A percentile compares a stretch with the other conserved stretches of the same genome.
Evolutionary conservation across 2,797 vertebrate species (phyloP).

Genomic region (Hippocampus kuda): DNA sequence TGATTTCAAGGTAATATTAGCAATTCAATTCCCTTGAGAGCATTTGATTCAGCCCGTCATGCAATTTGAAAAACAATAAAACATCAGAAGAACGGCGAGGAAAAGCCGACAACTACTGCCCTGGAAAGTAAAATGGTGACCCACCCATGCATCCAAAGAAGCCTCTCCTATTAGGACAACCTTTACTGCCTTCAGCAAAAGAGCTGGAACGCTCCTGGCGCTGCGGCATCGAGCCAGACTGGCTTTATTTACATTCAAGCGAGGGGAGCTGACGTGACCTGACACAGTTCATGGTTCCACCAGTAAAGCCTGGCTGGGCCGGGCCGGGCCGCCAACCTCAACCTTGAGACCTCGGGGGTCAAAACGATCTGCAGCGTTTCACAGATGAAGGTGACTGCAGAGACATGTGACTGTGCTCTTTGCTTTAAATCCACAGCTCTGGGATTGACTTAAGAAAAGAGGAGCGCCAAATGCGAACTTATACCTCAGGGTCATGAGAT

Average conservation of each 20-base stretch:
- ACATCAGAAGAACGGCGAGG: background rate
- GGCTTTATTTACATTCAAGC: constrained; percentile 51
- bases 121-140: background rate
- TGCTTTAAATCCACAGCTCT: constrained; percentile 34
- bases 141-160: constrained; percentile 4
- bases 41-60: no score
- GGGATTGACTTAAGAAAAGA: constrained; percentile 36
- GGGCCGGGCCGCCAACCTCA: constrained; percentile 35
- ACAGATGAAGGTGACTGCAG: constrained; percentile 36
- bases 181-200: constrained; percentile 20
- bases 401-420: constrained; percentile 49
- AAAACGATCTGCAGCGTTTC: constrained; percentile 39
- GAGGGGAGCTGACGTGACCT: constrained; percentile 51
- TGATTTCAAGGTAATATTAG: background rate
- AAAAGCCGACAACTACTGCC: background rate
- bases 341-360: constrained; percentile 40
- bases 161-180: constrained; percentile 14
- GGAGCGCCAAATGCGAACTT: constrained; percentile 18
- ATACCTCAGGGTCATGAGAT: constrained; percentile 15
- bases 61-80: background rate
- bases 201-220: constrained; percentile 13
- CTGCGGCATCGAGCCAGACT: constrained; percentile 40
- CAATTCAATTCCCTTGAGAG: no score
- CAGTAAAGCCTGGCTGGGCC: constrained; percentile 37
- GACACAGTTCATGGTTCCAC: constrained; percentile 56